Conservation (phyloP, 2,888 invertebrate species). For the Pachliopta kotzebuea region DNA sequence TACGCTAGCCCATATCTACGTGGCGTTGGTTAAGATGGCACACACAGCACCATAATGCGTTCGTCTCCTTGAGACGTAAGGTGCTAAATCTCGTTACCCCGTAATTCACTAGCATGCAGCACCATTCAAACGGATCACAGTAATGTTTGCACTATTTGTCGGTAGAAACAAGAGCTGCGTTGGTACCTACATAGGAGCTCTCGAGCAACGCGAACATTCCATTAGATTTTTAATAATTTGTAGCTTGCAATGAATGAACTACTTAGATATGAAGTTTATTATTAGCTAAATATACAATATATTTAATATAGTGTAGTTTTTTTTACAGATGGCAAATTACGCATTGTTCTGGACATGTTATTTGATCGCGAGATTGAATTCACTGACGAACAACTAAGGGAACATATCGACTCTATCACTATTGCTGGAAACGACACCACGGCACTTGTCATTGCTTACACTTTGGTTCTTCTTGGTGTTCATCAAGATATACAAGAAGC, state of each 20-base stretch:
- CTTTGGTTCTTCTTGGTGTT: slow-evolving; percentile 65
- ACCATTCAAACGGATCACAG: no score
- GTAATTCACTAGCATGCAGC: no score
- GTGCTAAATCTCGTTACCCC: no score
- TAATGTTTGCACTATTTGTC: no score
- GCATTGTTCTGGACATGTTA: slow-evolving; percentile 66
- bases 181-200: no score
- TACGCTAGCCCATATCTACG: no score
- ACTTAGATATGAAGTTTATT: not conserved
- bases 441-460: slow-evolving; percentile 69
- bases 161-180: no score
- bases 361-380: slow-evolving; percentile 72
- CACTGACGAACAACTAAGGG: slow-evolving; percentile 75
- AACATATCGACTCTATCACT: slow-evolving; percentile 82
- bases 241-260: not conserved
- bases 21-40: no score
- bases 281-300: no score
- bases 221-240: not conserved
- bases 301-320: not conserved
- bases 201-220: no score
- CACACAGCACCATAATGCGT: no score
- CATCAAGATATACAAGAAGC: slow-evolving; percentile 60
- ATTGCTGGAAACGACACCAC: slow-evolving; percentile 80
- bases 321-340: slow-evolving; percentile 63
- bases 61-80: no score